Evolutionary conservation across 2,113 vertebrate genomes (phyloP), one percentile per base, ranked within the genome.

Genomic region (Nerophis lumbriciformis): DNA sequence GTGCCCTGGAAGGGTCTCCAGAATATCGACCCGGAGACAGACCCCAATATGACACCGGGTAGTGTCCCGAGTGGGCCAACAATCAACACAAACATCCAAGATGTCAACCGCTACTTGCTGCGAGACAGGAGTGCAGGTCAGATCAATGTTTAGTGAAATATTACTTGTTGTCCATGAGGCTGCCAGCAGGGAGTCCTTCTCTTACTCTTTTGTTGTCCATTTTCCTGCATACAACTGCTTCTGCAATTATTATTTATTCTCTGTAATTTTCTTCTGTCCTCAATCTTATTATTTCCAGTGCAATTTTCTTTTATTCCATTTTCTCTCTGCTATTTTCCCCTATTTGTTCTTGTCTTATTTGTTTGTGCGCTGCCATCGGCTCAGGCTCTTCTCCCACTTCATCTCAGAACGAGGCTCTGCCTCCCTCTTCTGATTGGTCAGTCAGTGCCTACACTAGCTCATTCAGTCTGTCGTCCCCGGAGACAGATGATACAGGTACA

Each of bases 1-100:
- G 95, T 97, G n/a, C 95, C 95, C 5, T 98, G 95, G 95, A 97
- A 97, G 86, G 95, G 95, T 84, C 93, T 98, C 72, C 95, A 97
- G 86, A 97, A 94, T 57, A 95, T 96, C 37, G 94, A 98, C 71
- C 95, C 95, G 1, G 95, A 97, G 83, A 97, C 91, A 4, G 95
- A 98, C 84, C 94, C 95, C 0, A 95, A 97, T 38, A 85, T 94
- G 85, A 98, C 95, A 69, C 95, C 95, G 28, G 95, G 95, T 63
- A 98, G 95, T 48, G 94, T 98, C 73, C 94, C 94, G 35, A 96
- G 93, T 3, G 94, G 94, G 60, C 95, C 95, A 6, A 97, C 94
- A 72, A 95, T 98, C 79, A 98, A 98, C 81, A 98, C 95, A 89
- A 98, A 94, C 48, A 98, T 98, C 61, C 95, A 97, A 78, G 95